Percentiles rank a stretch among this genome's conserved stretches.
phyloP scores from a whole-genome alignment of 2,113 vertebrate genomes.

The Gorsachius goisagi region DNA sequence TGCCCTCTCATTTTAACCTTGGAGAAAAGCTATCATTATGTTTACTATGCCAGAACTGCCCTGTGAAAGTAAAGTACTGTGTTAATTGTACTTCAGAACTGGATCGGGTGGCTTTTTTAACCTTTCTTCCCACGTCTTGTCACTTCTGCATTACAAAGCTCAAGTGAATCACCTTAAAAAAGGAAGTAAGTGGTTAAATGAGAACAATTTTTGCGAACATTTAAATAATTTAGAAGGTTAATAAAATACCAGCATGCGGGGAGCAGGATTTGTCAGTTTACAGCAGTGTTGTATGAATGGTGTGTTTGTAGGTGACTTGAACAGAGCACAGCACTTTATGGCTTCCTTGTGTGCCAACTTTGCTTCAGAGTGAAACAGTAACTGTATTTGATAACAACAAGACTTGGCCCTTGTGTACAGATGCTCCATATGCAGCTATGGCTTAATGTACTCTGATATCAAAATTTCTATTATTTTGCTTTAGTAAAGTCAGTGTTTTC shows the following conservation, averaged over 20 bases:
- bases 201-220: neutral
- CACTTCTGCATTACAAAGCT: neutral
- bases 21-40: constrained; percentile 7
- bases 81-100: neutral
- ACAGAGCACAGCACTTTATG: neutral
- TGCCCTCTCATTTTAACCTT: neutral
- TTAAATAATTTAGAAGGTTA: neutral
- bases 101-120: neutral
- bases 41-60: constrained; percentile 37
- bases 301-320: neutral
- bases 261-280: neutral
- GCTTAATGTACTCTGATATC: neutral
- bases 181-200: neutral
- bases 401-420: neutral
- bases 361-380: neutral
- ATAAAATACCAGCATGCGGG: neutral
- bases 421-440: neutral
- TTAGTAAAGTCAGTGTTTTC: neutral
- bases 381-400: neutral
- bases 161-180: neutral
- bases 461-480: neutral
- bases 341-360: neutral
- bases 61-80: neutral
- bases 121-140: constrained; percentile 3
- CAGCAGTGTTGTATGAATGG: neutral